phyloP scores from a whole-genome alignment of 2,888 invertebrate genomes.

The Caenorhabditis angaria region DNA sequence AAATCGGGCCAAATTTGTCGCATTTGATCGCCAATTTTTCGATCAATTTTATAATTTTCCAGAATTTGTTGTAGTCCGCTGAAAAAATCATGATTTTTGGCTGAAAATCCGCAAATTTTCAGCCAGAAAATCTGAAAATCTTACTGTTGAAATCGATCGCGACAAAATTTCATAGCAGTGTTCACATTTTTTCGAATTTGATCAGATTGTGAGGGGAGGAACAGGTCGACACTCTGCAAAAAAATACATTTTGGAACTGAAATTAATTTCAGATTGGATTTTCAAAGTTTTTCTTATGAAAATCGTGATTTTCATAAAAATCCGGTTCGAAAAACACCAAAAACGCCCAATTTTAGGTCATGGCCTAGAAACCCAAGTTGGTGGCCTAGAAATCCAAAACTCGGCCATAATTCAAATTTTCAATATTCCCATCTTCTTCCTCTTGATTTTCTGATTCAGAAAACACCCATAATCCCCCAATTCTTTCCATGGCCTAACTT shows the following conservation, averaged over 20 bases:
- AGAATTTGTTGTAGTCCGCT: slow-evolving; percentile 36
- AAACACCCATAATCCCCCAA: too few relatives aligned
- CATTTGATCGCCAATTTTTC: slow-evolving; percentile 42
- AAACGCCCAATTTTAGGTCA: too few relatives aligned
- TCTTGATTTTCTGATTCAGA: too few relatives aligned
- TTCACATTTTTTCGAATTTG: slow-evolving; percentile 27
- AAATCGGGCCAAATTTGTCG: slow-evolving; percentile 49
- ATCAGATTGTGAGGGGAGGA: slow-evolving; percentile 8
- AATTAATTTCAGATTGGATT: too few relatives aligned
- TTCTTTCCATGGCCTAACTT: too few relatives aligned
- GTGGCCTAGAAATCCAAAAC: too few relatives aligned
- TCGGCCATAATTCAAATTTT: neutral
- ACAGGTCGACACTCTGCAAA: slow-evolving; percentile 23
- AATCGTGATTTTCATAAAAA: too few relatives aligned
- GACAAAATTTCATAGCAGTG: slow-evolving; percentile 22
- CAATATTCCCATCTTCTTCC: too few relatives aligned
- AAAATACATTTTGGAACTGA: too few relatives aligned
- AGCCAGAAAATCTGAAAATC: slow-evolving; percentile 6
- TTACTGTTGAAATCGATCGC: slow-evolving; percentile 18
- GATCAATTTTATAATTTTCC: slow-evolving; percentile 52
- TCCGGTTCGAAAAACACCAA: too few relatives aligned
- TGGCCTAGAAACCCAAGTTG: too few relatives aligned
- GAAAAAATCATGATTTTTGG: slow-evolving; percentile 13
- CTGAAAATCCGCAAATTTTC: too few relatives aligned
- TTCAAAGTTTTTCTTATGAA: neutral